Conservation (phyloP, 2,888 invertebrate genomes). For the Lasioglossum calceatum region DNA sequence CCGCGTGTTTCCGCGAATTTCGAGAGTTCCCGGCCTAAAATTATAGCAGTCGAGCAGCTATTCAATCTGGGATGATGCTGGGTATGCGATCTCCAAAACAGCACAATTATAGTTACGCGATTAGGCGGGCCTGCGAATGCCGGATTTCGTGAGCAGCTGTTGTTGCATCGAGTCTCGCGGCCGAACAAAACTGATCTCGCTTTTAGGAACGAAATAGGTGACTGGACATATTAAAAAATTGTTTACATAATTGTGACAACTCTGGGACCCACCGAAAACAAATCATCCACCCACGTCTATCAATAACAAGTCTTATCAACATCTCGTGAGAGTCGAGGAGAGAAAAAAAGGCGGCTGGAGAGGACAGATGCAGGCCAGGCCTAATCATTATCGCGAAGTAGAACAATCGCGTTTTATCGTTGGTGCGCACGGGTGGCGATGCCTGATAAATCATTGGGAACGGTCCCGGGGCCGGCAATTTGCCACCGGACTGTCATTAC, state of each 20-base stretch:
- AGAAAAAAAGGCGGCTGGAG: background rate
- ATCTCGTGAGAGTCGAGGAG: background rate
- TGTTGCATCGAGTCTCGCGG: background rate
- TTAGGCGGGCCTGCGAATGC: background rate
- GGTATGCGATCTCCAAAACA: background rate
- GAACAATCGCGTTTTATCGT: constrained; percentile 56
- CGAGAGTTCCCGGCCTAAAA: background rate
- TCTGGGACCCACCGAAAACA: background rate
- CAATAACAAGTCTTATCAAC: background rate
- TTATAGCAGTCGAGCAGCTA: background rate
- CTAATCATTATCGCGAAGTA: constrained; percentile 43
- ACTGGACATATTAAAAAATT: too few relatives aligned
- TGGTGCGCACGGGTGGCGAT: constrained; percentile 60
- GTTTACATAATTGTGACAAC: too few relatives aligned
- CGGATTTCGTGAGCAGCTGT: background rate
- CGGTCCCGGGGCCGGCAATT: constrained; percentile 65
- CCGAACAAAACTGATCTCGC: too few relatives aligned
- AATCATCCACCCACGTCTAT: background rate
- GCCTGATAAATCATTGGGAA: constrained; percentile 68
- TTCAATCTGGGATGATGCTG: background rate
- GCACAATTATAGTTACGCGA: background rate
- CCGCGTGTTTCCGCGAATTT: background rate
- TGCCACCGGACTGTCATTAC: constrained; percentile 71
- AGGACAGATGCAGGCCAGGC: background rate
- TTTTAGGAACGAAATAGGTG: too few relatives aligned